Percentiles rank a stretch among this genome's conserved stretches.
These are phyloP conservation scores for Paragorgia papillata DNA, from an alignment of 92 coral and sea anemone genomes.

Conservation along the genomic window DNA sequence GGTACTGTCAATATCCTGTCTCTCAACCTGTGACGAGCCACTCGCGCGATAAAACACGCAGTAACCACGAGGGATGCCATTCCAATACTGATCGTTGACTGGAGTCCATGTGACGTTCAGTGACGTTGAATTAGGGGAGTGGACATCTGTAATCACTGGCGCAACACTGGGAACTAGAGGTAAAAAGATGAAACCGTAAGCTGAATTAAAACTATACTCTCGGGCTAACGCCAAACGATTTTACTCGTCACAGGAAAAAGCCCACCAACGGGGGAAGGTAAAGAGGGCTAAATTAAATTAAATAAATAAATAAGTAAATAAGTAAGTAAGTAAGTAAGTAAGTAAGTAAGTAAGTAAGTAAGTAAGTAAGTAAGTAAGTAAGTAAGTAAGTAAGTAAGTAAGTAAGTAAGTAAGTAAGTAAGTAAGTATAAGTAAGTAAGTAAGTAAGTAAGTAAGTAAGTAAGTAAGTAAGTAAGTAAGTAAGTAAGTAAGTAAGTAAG, in stretches of 20 bases:
- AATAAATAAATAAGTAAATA: background rate
- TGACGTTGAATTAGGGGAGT: constrained; percentile 39
- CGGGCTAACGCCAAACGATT: background rate
- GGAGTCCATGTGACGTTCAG: constrained; percentile 53
- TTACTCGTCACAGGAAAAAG: background rate
- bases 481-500: too few relatives aligned
- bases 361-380: too few relatives aligned
- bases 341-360: too few relatives aligned
- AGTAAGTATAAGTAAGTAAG: too few relatives aligned
- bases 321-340: background rate
- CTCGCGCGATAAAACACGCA: constrained; percentile 63
- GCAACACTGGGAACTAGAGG: constrained; percentile 56
- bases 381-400: too few relatives aligned
- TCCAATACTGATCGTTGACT: constrained; percentile 45
- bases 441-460: background rate
- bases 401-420: too few relatives aligned
- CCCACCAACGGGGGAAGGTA: too few relatives aligned
- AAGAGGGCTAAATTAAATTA: too few relatives aligned
- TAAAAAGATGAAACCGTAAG: background rate
- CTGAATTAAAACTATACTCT: background rate
- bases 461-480: too few relatives aligned
- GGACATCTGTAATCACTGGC: constrained; percentile 42
- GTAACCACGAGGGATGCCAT: constrained; percentile 70
- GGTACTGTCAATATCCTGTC: constrained; percentile 13
- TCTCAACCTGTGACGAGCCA: constrained; percentile 14